Evolutionary conservation across 2,113 vertebrate species (phyloP).

Genomic region (Rhinopithecus roxellana): DNA sequence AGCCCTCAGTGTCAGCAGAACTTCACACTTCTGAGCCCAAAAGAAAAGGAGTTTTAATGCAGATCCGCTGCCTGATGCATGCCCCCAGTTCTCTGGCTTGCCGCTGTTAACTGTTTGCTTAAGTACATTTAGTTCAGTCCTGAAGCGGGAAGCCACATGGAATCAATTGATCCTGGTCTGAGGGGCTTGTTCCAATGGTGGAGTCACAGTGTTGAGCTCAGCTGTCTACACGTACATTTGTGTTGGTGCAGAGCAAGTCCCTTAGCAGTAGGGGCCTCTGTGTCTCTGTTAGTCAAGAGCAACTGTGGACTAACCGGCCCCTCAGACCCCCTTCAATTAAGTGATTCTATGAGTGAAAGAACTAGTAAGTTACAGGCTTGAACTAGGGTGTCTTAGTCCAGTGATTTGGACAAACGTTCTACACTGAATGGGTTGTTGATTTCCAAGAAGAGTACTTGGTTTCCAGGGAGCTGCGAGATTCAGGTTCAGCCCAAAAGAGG

Average conservation of each 20-base stretch:
- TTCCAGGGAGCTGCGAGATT: neutral
- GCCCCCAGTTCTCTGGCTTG: neutral
- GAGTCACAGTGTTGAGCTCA: neutral
- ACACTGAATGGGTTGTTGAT: neutral
- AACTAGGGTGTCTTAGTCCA: neutral
- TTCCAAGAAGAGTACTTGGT: neutral
- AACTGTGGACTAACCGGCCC: too few species aligned
- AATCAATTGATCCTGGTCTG: neutral
- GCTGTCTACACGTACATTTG: neutral
- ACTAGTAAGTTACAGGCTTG: neutral
- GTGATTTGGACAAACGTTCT: fast-evolving
- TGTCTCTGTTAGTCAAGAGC: neutral
- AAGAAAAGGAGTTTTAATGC: neutral
- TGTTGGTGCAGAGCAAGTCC: neutral
- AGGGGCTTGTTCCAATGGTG: neutral
- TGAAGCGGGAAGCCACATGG: neutral
- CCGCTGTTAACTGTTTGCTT: neutral
- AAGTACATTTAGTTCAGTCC: fast-evolving
- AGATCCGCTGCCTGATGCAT: neutral
- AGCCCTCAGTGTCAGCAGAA: neutral
- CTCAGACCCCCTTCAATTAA: neutral
- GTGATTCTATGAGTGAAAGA: neutral
- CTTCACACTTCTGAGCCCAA: neutral
- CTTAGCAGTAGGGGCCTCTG: neutral
- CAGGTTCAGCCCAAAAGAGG: neutral